Percentiles rank a stretch among this genome's conserved stretches.
Evolutionary conservation across 2,888 invertebrate species (phyloP).

Genomic region (Hypena proboscidalis): DNA sequence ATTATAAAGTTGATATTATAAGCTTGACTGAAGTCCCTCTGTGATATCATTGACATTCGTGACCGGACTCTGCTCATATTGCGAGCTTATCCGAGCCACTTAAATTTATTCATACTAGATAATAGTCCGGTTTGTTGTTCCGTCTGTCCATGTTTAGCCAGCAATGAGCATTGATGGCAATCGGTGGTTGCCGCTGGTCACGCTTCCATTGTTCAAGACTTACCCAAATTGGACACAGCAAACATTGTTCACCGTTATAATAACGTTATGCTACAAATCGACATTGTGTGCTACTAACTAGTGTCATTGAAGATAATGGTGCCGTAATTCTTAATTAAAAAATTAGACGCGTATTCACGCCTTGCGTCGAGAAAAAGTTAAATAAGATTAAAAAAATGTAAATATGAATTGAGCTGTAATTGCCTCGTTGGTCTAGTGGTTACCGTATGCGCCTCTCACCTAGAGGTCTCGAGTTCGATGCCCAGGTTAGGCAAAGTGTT

Average conservation of each 20-base stretch:
- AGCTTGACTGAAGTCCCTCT: constrained; percentile 15
- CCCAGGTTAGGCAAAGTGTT: no score
- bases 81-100: constrained; percentile 36
- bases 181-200: constrained; percentile 65
- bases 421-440: no score
- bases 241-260: constrained; percentile 53
- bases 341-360: no score
- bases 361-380: no score
- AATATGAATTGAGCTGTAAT: no score
- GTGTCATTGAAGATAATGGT: no score
- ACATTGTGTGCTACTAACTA: no score
- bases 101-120: constrained; percentile 62
- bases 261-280: constrained; percentile 51
- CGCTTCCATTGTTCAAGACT: constrained; percentile 72
- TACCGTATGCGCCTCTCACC: no score
- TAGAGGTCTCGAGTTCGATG: no score
- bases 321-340: no score
- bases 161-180: constrained; percentile 61
- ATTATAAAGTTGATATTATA: neutral
- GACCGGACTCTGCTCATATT: constrained; percentile 39
- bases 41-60: constrained; percentile 51
- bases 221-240: constrained; percentile 66
- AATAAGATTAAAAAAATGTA: no score
- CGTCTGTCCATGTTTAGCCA: constrained; percentile 51
- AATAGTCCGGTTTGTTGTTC: constrained; percentile 52